Percentiles rank a stretch among this genome's conserved stretches.
phyloP scores from a whole-genome alignment of 2,113 vertebrate species.

The Helogale parvula region DNA sequence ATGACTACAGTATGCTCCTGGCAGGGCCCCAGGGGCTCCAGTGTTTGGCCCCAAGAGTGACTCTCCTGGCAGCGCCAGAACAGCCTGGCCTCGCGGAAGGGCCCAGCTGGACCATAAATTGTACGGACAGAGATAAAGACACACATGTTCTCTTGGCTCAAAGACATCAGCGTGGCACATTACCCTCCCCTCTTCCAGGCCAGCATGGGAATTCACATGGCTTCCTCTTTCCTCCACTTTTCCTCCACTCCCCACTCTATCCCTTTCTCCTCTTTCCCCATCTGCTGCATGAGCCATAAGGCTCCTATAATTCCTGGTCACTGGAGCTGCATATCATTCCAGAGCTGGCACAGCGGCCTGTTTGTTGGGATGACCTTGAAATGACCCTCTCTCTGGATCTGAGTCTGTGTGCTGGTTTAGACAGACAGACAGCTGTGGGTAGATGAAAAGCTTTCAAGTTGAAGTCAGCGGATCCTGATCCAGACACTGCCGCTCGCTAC shows the following conservation, averaged over 20 bases:
- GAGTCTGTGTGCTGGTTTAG: neutral
- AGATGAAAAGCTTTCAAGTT: neutral
- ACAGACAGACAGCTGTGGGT: conserved; percentile 34
- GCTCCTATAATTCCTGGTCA: neutral
- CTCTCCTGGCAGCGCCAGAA: conserved; percentile 81
- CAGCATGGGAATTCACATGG: neutral
- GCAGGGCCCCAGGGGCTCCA: conserved; percentile 63
- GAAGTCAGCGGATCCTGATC: neutral
- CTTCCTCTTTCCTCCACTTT: neutral
- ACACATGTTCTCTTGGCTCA: conserved; percentile 79
- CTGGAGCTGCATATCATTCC: conserved; percentile 68
- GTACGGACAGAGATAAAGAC: conserved; percentile 79
- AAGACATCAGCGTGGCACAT: conserved; percentile 45
- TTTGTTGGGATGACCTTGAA: conserved; percentile 77
- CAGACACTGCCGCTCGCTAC: neutral
- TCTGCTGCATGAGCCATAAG: conserved; percentile 28
- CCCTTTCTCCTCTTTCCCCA: neutral
- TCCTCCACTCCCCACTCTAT: neutral
- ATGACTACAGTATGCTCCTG: conserved; percentile 76
- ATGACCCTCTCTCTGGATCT: conserved; percentile 53
- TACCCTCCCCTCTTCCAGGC: neutral
- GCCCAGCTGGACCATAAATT: conserved; percentile 79
- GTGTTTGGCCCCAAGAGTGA: conserved; percentile 72
- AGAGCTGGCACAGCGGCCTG: conserved; percentile 70
- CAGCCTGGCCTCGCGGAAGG: conserved; percentile 65